Evolutionary conservation across 1,140 invertebrate genomes (phyloP).

Genomic region (Drosophila trapezifrons): DNA sequence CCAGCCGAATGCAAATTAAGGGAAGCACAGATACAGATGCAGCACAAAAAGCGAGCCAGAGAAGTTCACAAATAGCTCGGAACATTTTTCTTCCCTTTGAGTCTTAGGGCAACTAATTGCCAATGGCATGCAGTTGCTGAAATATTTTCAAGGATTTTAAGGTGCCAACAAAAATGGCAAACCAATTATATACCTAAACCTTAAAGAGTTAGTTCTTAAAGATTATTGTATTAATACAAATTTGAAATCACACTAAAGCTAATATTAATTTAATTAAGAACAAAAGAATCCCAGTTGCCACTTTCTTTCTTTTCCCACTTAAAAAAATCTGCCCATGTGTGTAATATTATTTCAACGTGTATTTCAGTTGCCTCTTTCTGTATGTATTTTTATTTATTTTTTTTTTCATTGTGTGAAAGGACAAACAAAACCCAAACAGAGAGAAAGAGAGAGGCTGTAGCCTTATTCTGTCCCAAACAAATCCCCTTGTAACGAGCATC

Average conservation of each 20-base stretch:
- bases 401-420: neutral
- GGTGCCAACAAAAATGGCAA: no score
- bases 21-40: constrained; percentile 41
- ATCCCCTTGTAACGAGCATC: constrained; percentile 72
- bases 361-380: constrained; percentile 5
- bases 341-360: constrained; percentile 7
- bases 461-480: constrained; percentile 40
- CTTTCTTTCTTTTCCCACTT: no score
- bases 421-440: constrained; percentile 16
- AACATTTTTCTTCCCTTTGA: constrained; percentile 26
- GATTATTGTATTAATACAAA: neutral
- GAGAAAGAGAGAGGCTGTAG: constrained; percentile 2
- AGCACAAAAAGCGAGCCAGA: constrained; percentile 17
- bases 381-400: neutral
- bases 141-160: constrained; percentile 13
- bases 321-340: no score
- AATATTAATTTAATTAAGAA: no score
- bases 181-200: neutral
- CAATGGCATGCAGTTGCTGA: constrained; percentile 1
- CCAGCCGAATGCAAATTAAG: constrained; percentile 66
- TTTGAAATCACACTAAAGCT: no score
- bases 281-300: no score
- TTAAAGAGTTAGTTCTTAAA: neutral
- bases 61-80: constrained; percentile 29
- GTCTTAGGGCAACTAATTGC: constrained; percentile 37